These are phyloP conservation scores for Microcebus ravelobensis DNA, from an alignment of 2,113 vertebrate species.

Conservation along the genomic window DNA sequence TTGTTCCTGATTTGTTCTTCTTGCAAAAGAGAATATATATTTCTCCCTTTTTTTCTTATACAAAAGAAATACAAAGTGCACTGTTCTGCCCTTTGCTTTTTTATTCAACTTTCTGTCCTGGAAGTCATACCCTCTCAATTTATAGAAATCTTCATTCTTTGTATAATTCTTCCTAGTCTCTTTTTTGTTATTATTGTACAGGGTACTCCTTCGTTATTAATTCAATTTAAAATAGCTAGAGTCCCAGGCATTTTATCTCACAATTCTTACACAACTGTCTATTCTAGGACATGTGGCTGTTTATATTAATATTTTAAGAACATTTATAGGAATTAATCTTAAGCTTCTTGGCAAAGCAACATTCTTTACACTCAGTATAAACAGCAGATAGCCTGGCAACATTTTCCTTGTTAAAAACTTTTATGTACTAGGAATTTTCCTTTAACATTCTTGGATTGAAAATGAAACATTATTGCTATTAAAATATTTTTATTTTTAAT, in stretches of 20 bases:
- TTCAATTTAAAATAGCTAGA: slow-evolving; percentile 2
- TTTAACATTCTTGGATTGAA: not conserved
- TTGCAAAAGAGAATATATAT: not conserved
- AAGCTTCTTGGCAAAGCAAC: not conserved
- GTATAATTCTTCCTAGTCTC: not conserved
- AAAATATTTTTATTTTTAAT: not conserved
- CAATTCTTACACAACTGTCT: not conserved
- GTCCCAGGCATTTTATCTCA: not conserved
- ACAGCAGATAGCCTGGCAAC: not conserved
- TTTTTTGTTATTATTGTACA: not conserved
- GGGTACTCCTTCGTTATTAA: not conserved
- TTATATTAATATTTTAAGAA: slow-evolving; percentile 16
- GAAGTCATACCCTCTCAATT: not conserved
- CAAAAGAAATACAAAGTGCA: not conserved
- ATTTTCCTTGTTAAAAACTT: slow-evolving; percentile 14
- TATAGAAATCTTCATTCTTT: not conserved
- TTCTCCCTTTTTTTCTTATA: not conserved
- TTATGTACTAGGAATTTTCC: not conserved
- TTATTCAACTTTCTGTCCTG: not conserved
- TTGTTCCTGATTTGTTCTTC: not conserved
- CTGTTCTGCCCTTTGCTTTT: not conserved
- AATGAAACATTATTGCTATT: not conserved
- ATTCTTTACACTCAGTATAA: not conserved
- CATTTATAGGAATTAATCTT: slow-evolving; percentile 5
- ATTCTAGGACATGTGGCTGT: not conserved